A percentile compares a stretch with the other conserved stretches of the same genome.
Conservation (phyloP, 2,113 vertebrate genomes). For the Pao palembangensis region DNA sequence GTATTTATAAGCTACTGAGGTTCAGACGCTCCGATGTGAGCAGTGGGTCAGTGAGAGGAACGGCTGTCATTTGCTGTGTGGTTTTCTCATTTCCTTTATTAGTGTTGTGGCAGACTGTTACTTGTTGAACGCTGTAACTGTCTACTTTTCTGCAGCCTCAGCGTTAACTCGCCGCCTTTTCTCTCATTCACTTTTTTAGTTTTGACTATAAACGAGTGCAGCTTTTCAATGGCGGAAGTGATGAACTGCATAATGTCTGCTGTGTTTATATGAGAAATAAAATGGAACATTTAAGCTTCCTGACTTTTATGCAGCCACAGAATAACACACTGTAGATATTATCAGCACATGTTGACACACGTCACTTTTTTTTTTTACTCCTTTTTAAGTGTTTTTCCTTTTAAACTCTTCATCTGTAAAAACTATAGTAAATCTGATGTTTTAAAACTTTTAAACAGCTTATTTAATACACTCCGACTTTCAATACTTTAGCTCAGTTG, state of each 20-base stretch:
- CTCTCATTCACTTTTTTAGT: conserved; percentile 15
- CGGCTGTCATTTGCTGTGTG: conserved; percentile 69
- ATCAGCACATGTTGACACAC: no score
- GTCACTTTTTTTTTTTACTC: no score
- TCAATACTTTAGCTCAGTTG: no score
- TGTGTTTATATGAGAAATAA: conserved; percentile 26
- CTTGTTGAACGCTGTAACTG: conserved; percentile 52
- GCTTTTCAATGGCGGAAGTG: conserved; percentile 29
- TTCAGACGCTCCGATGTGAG: conserved; percentile 58
- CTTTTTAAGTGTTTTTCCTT: no score
- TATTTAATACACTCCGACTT: no score
- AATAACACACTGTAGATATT: conserved; percentile 8
- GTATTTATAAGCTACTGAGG: conserved; percentile 59
- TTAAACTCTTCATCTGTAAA: no score
- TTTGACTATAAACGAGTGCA: conserved; percentile 30
- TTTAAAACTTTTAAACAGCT: no score
- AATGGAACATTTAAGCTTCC: conserved; percentile 19
- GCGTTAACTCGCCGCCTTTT: conserved; percentile 35
- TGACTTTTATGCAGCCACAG: conserved; percentile 23
- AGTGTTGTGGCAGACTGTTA: conserved; percentile 63
- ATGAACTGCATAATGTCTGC: conserved; percentile 20
- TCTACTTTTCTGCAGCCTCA: conserved; percentile 55
- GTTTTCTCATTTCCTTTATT: conserved; percentile 78
- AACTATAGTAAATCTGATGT: no score
- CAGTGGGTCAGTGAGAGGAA: conserved; percentile 49